A percentile compares a stretch with the other conserved stretches of the same genome.
Evolutionary conservation across 1,140 invertebrate species (phyloP).

Genomic region (Caerostris extrusa): DNA sequence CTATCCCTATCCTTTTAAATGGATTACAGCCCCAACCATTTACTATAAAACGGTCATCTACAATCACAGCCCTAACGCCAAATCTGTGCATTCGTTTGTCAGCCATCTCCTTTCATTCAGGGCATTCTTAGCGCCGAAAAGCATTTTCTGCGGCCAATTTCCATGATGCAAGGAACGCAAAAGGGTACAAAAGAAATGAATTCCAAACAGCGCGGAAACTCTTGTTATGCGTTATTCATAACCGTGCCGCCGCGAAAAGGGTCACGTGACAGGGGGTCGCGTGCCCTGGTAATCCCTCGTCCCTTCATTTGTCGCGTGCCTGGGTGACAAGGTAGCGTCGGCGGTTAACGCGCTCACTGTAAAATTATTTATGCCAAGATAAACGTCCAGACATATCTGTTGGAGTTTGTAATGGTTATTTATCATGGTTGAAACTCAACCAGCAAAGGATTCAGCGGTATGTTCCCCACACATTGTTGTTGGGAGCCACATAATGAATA

Average conservation of each 20-base stretch:
- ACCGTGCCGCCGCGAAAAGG: background rate
- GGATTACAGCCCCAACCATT: too few relatives aligned
- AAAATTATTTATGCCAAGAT: slow-evolving; percentile 13
- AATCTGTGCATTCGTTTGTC: too few relatives aligned
- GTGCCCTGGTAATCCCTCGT: background rate
- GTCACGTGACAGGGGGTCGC: slow-evolving; percentile 5
- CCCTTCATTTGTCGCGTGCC: slow-evolving; percentile 5
- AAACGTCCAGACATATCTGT: background rate
- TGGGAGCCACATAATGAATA: background rate
- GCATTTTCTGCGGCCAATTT: background rate
- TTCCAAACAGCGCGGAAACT: background rate
- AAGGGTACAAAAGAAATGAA: background rate
- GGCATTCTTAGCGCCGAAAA: too few relatives aligned
- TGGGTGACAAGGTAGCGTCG: slow-evolving; percentile 15
- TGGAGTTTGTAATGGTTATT: background rate
- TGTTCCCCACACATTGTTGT: background rate
- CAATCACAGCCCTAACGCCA: too few relatives aligned
- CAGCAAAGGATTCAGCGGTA: background rate
- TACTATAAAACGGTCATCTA: too few relatives aligned
- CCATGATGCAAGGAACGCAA: background rate
- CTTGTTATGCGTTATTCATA: slow-evolving; percentile 13
- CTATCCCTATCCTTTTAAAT: too few relatives aligned
- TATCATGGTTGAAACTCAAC: background rate
- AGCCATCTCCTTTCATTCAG: too few relatives aligned
- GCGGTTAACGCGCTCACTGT: background rate